A percentile compares a stretch with the other conserved stretches of the same genome.
Conservation (phyloP, 2,113 vertebrate genomes). For the Mus pahari region DNA sequence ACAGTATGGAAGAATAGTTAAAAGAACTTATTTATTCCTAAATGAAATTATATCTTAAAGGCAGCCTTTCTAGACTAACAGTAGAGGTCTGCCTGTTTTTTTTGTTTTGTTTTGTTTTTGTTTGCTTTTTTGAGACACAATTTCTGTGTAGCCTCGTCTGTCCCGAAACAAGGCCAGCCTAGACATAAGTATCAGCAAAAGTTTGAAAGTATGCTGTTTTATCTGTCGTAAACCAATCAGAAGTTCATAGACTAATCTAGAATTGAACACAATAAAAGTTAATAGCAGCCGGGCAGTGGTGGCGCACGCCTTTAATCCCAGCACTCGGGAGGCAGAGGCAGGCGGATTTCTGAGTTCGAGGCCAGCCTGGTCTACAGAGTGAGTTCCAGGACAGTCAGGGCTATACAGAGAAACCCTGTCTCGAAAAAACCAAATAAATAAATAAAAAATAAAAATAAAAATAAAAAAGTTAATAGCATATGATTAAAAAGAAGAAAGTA, state of each 20-base stretch:
- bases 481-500: neutral
- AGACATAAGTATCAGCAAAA: conserved; percentile 12
- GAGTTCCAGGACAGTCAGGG: no score
- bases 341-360: no score
- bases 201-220: conserved; percentile 52
- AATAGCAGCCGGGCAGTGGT: no score
- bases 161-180: no score
- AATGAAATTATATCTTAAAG: conserved; percentile 43
- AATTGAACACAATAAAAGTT: conserved; percentile 53
- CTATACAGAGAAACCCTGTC: no score
- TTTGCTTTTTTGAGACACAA: neutral
- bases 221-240: conserved; percentile 26
- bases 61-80: conserved; percentile 35
- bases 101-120: neutral
- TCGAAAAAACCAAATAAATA: no score
- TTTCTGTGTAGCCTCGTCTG: neutral
- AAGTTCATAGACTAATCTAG: conserved; percentile 34
- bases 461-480: conserved; percentile 39
- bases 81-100: neutral
- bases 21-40: conserved; percentile 21
- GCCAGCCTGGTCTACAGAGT: no score
- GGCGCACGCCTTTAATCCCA: no score
- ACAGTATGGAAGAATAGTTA: neutral
- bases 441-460: no score
- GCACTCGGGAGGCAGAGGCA: no score